These are phyloP conservation scores for Protodeltote pygarga DNA, from an alignment of 2,888 invertebrate genomes.

Conservation along the genomic window DNA sequence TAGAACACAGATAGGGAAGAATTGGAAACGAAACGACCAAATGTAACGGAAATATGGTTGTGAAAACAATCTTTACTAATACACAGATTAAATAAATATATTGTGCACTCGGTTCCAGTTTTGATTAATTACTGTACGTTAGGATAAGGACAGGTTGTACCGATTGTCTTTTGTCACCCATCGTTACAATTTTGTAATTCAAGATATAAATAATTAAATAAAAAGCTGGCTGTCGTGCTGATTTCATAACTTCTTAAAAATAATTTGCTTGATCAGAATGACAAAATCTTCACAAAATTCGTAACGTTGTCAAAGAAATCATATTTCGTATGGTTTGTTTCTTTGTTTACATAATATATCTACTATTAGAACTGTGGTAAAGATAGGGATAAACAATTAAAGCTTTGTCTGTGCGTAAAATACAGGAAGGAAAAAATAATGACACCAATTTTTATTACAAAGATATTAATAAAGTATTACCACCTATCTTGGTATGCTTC, in stretches of 20 bases:
- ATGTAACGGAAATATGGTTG: slow-evolving; percentile 36
- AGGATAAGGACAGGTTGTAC: no score
- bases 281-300: no score
- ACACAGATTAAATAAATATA: slow-evolving; percentile 7
- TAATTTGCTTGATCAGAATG: no score
- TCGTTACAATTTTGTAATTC: no score
- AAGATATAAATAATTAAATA: no score
- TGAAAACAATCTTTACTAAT: neutral
- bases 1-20: slow-evolving; percentile 38
- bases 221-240: no score
- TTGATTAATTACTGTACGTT: no score
- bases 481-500: slow-evolving; percentile 1
- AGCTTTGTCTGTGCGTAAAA: slow-evolving; percentile 31
- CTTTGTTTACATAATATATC: neutral
- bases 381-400: slow-evolving; percentile 33
- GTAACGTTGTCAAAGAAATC: no score
- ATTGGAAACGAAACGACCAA: slow-evolving; percentile 35
- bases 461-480: neutral
- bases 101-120: no score
- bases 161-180: no score
- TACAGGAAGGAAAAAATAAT: slow-evolving; percentile 31
- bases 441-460: slow-evolving; percentile 33
- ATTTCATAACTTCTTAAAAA: no score
- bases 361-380: slow-evolving; percentile 8
- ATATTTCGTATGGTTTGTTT: no score